Conservation (phyloP, 2,888 invertebrate genomes). For the Eupithecia subfuscata region DNA sequence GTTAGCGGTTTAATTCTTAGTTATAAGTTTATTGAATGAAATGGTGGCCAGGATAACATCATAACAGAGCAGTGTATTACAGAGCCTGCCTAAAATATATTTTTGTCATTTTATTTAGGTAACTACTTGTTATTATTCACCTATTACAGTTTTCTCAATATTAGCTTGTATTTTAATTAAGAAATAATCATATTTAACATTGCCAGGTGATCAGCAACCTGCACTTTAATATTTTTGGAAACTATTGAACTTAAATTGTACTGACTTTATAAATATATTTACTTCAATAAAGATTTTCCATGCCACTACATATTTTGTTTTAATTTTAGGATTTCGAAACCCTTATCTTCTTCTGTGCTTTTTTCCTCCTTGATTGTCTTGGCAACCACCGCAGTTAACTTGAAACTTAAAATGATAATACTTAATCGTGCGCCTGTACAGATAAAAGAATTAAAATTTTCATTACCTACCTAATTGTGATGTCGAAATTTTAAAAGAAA, state of each 20-base stretch:
- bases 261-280: slow-evolving; percentile 86
- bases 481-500: too few relatives aligned
- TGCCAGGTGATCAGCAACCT: slow-evolving; percentile 85
- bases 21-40: slow-evolving; percentile 79
- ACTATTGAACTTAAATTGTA: slow-evolving; percentile 86
- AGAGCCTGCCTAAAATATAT: slow-evolving; percentile 85
- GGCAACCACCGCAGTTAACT: too few relatives aligned
- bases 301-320: slow-evolving; percentile 73
- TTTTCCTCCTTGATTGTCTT: too few relatives aligned
- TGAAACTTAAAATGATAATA: too few relatives aligned
- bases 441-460: too few relatives aligned
- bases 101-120: slow-evolving; percentile 85
- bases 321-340: not conserved
- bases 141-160: slow-evolving; percentile 85
- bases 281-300: slow-evolving; percentile 86
- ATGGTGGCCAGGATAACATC: slow-evolving; percentile 83
- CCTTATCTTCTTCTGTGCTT: too few relatives aligned
- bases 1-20: slow-evolving; percentile 72
- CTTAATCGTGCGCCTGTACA: too few relatives aligned
- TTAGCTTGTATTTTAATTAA: slow-evolving; percentile 86
- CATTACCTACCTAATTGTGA: too few relatives aligned
- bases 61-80: slow-evolving; percentile 77
- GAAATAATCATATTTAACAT: slow-evolving; percentile 85
- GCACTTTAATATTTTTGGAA: slow-evolving; percentile 86
- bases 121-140: slow-evolving; percentile 84